phyloP scores from a whole-genome alignment of 1,140 invertebrate species.

The Leguminivora glycinivorella region DNA sequence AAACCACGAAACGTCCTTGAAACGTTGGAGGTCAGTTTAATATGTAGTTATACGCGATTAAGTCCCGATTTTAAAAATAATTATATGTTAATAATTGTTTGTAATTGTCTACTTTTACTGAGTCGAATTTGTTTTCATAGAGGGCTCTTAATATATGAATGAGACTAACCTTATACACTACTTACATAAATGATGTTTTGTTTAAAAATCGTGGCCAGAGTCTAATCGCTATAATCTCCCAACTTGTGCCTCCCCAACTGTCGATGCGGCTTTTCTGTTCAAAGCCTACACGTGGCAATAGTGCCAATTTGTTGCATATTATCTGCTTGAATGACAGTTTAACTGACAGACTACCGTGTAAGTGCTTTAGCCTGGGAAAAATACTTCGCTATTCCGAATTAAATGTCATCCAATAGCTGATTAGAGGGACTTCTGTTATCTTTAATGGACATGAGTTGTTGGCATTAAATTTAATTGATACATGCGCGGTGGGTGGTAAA shows the following conservation, averaged over 20 bases:
- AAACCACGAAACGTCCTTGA: too few relatives aligned
- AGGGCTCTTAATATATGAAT: too few relatives aligned
- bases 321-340: constrained; percentile 44
- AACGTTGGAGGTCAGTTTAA: too few relatives aligned
- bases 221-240: neutral
- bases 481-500: neutral
- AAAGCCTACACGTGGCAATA: constrained; percentile 48
- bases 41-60: too few relatives aligned
- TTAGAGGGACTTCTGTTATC: neutral
- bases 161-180: too few relatives aligned
- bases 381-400: constrained; percentile 31
- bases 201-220: too few relatives aligned
- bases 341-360: constrained; percentile 45
- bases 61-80: too few relatives aligned
- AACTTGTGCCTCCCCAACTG: constrained; percentile 33
- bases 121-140: too few relatives aligned
- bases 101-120: too few relatives aligned
- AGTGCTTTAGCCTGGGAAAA: constrained; percentile 37
- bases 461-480: constrained; percentile 15
- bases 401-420: constrained; percentile 14
- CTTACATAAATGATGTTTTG: too few relatives aligned
- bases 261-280: constrained; percentile 47
- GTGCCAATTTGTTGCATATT: constrained; percentile 61
- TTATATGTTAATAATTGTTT: too few relatives aligned
- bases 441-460: neutral